Evolutionary conservation across 2,888 invertebrate genomes (phyloP), one percentile per base, ranked within the genome.

Genomic region (Eurois occulta): DNA sequence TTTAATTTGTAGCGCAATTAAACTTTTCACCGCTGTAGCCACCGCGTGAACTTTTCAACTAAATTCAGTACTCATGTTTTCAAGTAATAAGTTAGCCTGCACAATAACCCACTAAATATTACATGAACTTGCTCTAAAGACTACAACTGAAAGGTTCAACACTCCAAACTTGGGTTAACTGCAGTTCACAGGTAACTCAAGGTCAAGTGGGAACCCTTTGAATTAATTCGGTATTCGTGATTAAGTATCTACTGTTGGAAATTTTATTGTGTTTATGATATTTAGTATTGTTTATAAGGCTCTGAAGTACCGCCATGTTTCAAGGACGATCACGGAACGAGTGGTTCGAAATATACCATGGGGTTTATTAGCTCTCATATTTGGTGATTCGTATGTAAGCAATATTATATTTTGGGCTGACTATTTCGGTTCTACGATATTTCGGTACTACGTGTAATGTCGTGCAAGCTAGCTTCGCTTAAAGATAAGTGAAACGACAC

Each of bases 201-300:
- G 89, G 89, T 80, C 81, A 80, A 80, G 70, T 72, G 66, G 41
- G 66, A 75, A 79, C 75, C 48, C 72, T 86, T 87, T 86, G 90
- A 87, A 89, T 90, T 88, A 88, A 90, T 89, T 84, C 66, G 66
- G 52, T 43, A 83, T 72, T 86, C 91, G 91, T 91, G 91, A 85
- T 88, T 88, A 84, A 77, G 80, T 83, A 75, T 70, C 65, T 38
- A 81, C 86, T 73, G 89, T 86, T 83, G 72, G 71, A 82, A 87
- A 85, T 88, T 87, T 86, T 80, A 83, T 83, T 80, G 88, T 84
- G 84, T 83, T 86, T 86, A 86, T 87, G 85, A 86, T 79, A 86
- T 78, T 86, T 81, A 69, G 84, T 78, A 78, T 79, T 77, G 86
- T 86, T 85, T 78, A 77, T 83, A 83, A 88, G 80, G 73, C 75